A percentile compares a stretch with the other conserved stretches of the same genome.
Conservation (phyloP, 2,797 vertebrate genomes). For the Sebastiscus albofasciatus region DNA sequence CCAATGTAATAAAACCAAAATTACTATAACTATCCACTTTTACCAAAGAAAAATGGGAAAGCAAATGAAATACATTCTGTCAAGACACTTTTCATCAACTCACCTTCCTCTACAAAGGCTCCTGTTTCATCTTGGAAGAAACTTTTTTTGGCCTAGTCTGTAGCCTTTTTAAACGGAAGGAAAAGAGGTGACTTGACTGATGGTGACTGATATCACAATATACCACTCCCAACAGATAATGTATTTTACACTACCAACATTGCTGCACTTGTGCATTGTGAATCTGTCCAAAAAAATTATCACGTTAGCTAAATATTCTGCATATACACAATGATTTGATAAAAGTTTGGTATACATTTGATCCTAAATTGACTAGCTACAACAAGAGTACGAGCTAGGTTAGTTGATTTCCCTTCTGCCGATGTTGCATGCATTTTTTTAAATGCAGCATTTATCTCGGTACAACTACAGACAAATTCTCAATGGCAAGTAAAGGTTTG, state of each 20-base stretch:
- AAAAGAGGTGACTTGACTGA: slow-evolving; percentile 1
- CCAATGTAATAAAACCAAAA: neutral
- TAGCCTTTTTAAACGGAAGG: neutral
- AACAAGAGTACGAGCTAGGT: neutral
- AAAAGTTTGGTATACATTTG: neutral
- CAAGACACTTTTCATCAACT: neutral
- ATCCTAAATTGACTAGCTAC: neutral
- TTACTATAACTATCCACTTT: neutral
- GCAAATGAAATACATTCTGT: neutral
- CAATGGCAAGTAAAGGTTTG: neutral
- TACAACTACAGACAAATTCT: neutral
- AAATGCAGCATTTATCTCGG: neutral
- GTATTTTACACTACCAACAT: neutral
- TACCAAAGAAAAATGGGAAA: neutral
- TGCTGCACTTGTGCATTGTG: neutral
- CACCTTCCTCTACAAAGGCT: neutral
- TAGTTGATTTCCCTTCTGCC: neutral
- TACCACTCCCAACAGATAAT: neutral
- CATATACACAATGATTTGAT: neutral
- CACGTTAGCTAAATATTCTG: neutral
- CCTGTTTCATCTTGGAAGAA: neutral
- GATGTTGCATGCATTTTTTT: neutral
- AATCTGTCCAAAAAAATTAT: neutral
- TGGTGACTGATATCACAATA: neutral
- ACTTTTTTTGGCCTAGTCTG: neutral